These are phyloP conservation scores for Ophioninae sp. DNA, from an alignment of 2,888 invertebrate genomes.

Conservation along the genomic window DNA sequence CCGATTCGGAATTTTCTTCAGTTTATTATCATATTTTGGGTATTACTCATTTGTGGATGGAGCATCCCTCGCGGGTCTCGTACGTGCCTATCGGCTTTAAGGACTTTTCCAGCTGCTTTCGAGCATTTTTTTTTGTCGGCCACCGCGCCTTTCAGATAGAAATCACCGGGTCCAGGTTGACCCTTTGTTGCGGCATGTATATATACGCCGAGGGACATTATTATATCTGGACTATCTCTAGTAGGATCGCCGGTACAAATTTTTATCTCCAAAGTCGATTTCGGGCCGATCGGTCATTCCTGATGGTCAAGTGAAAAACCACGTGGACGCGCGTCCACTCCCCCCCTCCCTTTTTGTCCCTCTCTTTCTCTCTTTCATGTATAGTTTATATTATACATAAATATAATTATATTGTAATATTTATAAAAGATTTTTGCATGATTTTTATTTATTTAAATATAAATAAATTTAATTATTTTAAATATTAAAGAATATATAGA, in stretches of 20 bases:
- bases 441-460: no score
- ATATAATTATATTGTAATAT: no score
- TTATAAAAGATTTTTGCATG: no score
- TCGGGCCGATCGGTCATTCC: conserved; percentile 67
- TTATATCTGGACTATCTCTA: conserved; percentile 70
- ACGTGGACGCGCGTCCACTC: conserved; percentile 16
- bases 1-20: conserved; percentile 37
- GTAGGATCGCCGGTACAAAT: conserved; percentile 71
- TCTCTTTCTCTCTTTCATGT: no score
- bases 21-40: conserved; percentile 74
- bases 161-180: conserved; percentile 45
- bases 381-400: no score
- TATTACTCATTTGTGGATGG: conserved; percentile 72
- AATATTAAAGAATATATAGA: no score
- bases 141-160: conserved; percentile 68
- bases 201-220: conserved; percentile 55
- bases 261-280: conserved; percentile 69
- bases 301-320: conserved; percentile 20
- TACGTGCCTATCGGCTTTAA: background rate
- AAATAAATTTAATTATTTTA: no score
- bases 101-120: conserved; percentile 51
- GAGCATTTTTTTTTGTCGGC: conserved; percentile 68
- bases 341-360: no score
- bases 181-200: conserved; percentile 8
- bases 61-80: conserved; percentile 27